Evolutionary conservation across 2,113 vertebrate genomes (phyloP), one percentile per base, ranked within the genome.

Genomic region (Danionella cerebrum): DNA sequence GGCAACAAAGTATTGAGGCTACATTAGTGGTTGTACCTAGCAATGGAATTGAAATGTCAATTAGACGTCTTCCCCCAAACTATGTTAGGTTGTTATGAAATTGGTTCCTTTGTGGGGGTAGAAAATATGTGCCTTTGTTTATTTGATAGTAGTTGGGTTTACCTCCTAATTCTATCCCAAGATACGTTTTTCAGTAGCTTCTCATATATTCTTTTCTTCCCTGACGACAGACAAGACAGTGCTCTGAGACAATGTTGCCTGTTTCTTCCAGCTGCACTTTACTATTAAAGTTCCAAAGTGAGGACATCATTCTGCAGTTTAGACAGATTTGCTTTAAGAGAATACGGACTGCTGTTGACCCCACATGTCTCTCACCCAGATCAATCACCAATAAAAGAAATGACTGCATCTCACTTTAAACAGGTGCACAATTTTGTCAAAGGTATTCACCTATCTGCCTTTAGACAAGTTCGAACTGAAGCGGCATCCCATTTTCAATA

Each of bases 251-350:
- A 55, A 21, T 64, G 76, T 70, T 81, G 80, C 77, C 76, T 70
- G 39, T 83, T 84, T 78, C 36, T 80, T 85, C 78, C 79, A 65
- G 65, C 84, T 75, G 86, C 87, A 89, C 88, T 89, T 89, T 89
- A 88, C 76, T 39, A 38, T 39, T 39, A 69, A 70, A 62, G 67
- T 70, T 45, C 63, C 52, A 22, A 52, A 52, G 66, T 50, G 25
- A 48, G 42, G 54, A 70, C 48, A 11, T 69, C 69, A 31, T 36
- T 47, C 53, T 70, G 41, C 57, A 29, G 45, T 64, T 62, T 51
- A 65, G 24, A 65, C 75, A 55, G 69, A 60, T 75, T 69, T 51
- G 54, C n/a, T 41, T 73, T 76, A 68, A 65, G 24, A 72, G 60
- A 50, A 48, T 19, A 21, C 19, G 6, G 9, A 54, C 42, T 6